Evolutionary conservation across 1,140 invertebrate species (phyloP), one percentile per base, ranked within the genome.

Genomic region (Magallana ariakensis): DNA sequence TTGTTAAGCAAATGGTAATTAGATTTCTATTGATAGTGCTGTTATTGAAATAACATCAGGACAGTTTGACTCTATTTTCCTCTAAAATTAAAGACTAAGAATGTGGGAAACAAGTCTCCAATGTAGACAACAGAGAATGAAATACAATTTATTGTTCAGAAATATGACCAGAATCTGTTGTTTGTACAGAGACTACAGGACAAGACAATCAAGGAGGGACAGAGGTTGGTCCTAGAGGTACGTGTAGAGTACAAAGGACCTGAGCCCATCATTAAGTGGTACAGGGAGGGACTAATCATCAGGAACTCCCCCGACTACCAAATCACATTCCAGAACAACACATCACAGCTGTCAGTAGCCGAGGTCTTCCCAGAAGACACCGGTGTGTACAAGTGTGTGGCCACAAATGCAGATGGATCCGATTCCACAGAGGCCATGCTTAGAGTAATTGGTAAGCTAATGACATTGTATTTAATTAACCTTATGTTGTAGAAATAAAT

Each of bases 281-380:
- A 96, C 75, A 96, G 97, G 90, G 97, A 97, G 91, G 96, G 96
- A 13, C 66, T 92, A 22, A 90, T 93, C 58, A 92, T 95, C 56
- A 85, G 90, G 16, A 92, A 87, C 58, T 93, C 93, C 10, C 92
- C 93, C 0, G 93, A 94, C 85, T 94, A 93, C 88, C 87, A 93
- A 57, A 92, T 95, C n/a, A 90, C 90, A 6, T 93, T 91, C 56
- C 90, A 85, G 19, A 91, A 94, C 81, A 92, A 91, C 26, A 83
- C 90, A 0, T 92, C 91, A 83, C 97, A 97, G 92, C 95, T 99
- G 83, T 96, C 97, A 89, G 99, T 99, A 89, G 97, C 97, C 16
- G 98, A 99, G 94, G 98, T 99, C 91, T 99, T 99, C 96, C 98
- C 98, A 13, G 95, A 96, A 91, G 99, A 99, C 95, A 96, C 96